These are phyloP conservation scores for Saguinus imperator DNA, from an alignment of 2,113 vertebrate species.

Conservation along the genomic window DNA sequence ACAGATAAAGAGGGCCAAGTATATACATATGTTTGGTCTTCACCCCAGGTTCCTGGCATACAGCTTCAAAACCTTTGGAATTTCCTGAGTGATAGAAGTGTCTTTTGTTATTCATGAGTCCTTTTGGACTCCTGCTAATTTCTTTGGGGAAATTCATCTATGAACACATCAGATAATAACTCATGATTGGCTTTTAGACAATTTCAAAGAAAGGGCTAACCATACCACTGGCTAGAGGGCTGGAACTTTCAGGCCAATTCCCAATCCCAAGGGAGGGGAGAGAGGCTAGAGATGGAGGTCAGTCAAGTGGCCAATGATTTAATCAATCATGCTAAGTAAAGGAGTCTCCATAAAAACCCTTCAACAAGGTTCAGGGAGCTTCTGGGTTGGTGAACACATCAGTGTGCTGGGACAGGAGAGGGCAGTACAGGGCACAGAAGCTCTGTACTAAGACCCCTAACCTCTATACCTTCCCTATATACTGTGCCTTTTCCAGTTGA, in stretches of 20 bases:
- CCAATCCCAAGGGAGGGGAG: background rate
- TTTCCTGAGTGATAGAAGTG: background rate
- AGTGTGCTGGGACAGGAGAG: too few relatives aligned
- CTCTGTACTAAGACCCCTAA: background rate
- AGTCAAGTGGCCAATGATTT: background rate
- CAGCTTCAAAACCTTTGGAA: background rate
- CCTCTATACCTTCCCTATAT: background rate
- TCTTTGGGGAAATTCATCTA: too few relatives aligned
- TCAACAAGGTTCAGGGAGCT: background rate
- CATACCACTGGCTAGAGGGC: background rate
- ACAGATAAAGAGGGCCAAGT: background rate
- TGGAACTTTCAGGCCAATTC: background rate
- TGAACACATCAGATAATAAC: background rate
- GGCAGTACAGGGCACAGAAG: too few relatives aligned
- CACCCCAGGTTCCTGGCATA: background rate
- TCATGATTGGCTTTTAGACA: background rate
- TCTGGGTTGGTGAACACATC: background rate
- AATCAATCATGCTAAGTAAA: background rate
- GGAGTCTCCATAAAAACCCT: background rate
- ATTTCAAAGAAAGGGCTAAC: background rate
- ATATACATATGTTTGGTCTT: background rate
- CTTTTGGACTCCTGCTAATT: background rate
- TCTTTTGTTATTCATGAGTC: background rate
- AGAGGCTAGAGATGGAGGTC: background rate
- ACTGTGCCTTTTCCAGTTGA: background rate